Percentiles rank a stretch among this genome's conserved stretches.
These are phyloP conservation scores for Chaetogeoica ovagalla DNA, from an alignment of 2,888 invertebrate genomes.

Conservation along the genomic window DNA sequence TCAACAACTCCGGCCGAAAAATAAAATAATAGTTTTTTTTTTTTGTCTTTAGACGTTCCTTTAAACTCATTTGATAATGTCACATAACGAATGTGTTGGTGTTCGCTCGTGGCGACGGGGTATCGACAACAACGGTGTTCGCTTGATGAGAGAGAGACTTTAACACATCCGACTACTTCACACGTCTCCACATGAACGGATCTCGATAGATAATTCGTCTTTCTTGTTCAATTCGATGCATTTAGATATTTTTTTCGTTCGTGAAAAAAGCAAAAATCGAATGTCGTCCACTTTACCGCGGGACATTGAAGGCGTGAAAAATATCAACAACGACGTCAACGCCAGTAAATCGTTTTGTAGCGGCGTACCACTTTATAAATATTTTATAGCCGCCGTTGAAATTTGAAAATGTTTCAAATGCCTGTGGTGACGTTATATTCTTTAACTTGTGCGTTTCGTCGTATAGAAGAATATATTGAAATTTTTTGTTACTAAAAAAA, in stretches of 20 bases:
- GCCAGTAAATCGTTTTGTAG: constrained; percentile 94
- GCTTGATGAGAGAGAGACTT: constrained; percentile 82
- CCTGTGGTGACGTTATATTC: constrained; percentile 90
- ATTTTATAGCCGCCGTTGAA: constrained; percentile 85
- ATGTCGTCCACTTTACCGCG: constrained; percentile 83
- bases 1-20: too few species aligned
- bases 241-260: constrained; percentile 74
- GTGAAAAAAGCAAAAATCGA: constrained; percentile 83
- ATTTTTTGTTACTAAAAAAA: constrained; percentile 83
- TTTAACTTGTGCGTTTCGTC: constrained; percentile 99
- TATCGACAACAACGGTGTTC: constrained; percentile 74
- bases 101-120: constrained; percentile 69
- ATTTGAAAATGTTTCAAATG: constrained; percentile 85
- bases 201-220: constrained; percentile 95
- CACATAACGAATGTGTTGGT: constrained; percentile 76
- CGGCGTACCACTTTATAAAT: constrained; percentile 91
- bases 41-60: constrained; percentile 48
- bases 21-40: too few species aligned
- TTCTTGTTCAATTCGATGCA: constrained; percentile 86
- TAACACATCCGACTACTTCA: constrained; percentile 85
- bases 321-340: constrained; percentile 90
- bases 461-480: constrained; percentile 91
- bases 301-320: constrained; percentile 96
- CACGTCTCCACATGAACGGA: constrained; percentile 86
- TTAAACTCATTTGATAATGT: constrained; percentile 72